Evolutionary conservation across 2,888 invertebrate species (phyloP), one percentile per base, ranked within the genome.

Genomic region (Mesochorus sp.): DNA sequence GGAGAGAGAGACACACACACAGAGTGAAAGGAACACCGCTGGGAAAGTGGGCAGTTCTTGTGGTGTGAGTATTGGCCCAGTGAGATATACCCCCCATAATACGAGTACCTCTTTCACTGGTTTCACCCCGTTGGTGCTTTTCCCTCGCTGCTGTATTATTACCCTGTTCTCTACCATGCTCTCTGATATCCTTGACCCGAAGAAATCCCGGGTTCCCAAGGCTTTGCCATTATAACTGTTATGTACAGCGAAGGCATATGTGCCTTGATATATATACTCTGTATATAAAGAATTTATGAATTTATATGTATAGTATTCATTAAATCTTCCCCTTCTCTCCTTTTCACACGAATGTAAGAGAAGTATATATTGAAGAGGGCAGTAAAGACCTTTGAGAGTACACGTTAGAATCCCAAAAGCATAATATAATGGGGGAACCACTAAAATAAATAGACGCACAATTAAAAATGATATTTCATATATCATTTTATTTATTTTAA

Each of bases 111-210:
- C 19, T 55, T 31, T 51, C 44, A 14, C 34, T 53, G 59, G 6
- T 67, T 67, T 62, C 31, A 55, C 42, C 26, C 53, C 21, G 42
- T 31, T 17, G 8, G 26, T 44, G 62, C 34, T 55, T 34, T 47
- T 44, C 24, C 37, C 28, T 39, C n/a, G 26, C 44, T 44, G 42
- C 31, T 44, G 64, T 55, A 76, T 59, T n/a, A n/a, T n/a, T 59
- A 28, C 24, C 19, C 44, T 61, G 62, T 39, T 75, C 62, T 57
- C 17, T 17, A n/a, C n/a, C 44, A 19, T 51, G 49, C 64, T 76
- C 42, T 42, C 31, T 26, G 17, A 49, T 71, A 71, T 76, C 76
- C 76, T 76, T 76, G 76, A 76, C 76, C 76, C 64, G 70, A 34
- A 57, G 57, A 49, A 70, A 62, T 71, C 49, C 71, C 51, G 19